Conservation (phyloP, 1,140 invertebrate genomes). For the Propsilocerus akamusi region DNA sequence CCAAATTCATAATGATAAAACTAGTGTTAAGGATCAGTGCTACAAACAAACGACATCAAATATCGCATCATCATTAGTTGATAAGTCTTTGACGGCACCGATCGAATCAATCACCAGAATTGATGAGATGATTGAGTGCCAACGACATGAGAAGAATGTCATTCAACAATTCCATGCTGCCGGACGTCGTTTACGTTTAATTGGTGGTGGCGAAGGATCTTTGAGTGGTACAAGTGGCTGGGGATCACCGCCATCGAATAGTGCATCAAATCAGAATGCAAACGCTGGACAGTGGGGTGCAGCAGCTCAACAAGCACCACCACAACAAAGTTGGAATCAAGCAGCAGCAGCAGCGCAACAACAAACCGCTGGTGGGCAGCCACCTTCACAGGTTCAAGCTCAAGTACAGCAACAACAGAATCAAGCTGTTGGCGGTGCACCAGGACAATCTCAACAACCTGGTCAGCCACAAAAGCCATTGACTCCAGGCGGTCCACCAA, state of each 20-base stretch:
- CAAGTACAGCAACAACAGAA: constrained; percentile 5
- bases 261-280: neutral
- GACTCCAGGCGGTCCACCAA: constrained; percentile 6
- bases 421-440: neutral
- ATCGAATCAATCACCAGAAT: neutral
- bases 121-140: constrained; percentile 1
- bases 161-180: neutral
- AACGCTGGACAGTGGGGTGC: constrained; percentile 8
- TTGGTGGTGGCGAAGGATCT: constrained; percentile 59
- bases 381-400: neutral
- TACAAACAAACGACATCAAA: too few relatives aligned
- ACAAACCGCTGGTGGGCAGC: neutral
- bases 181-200: constrained; percentile 32
- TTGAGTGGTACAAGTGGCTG: constrained; percentile 52
- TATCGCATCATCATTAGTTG: too few relatives aligned
- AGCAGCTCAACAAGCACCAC: constrained; percentile 9
- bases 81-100: too few relatives aligned
- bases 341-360: neutral
- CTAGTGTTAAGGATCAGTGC: neutral
- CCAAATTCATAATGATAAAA: constrained; percentile 1
- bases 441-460: neutral
- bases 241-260: constrained; percentile 46
- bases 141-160: neutral
- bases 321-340: constrained; percentile 3
- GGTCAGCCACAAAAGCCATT: neutral